Evolutionary conservation across 2,888 invertebrate species (phyloP), one percentile per base, ranked within the genome.

Genomic region (Germaria angustata): DNA sequence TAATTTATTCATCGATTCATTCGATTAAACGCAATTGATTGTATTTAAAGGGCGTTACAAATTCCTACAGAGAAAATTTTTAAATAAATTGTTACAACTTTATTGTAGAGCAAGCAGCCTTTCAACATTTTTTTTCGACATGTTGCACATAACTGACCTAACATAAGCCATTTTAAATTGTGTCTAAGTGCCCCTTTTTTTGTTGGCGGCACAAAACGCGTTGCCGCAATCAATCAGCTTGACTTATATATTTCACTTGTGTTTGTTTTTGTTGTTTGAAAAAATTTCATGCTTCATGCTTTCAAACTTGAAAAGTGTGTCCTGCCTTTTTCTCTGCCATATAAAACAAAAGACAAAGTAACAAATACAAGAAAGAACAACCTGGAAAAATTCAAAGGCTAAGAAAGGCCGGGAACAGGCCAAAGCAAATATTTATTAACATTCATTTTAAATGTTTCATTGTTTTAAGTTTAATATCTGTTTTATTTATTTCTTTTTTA

Each of bases 131-230:
- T n/a, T 49, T n/a, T 9, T 22, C 13, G 32, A 39, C 46, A 53
- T 46, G 65, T 57, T 46, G 13, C 22, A n/a, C 17, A 17, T 71
- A 80, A 77, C 84, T 84, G 82, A 84, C 84, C 84, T 84, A 51
- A 59, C 83, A 39, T 65, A 84, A 81, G 80, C 83, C 80, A 81
- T 83, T 81, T 83, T 83, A 65, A 68, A 79, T 75, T 80, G 71
- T 65, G 34, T 13, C 57, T 41, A 46, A 53, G 41, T 44, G 55
- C 57, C 28, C 11, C 20, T 51, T 65, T 34, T 15, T 49, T 41
- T 28, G 28, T 6, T 28, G 28, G 24, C 39, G 41, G 24, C 46
- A 28, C 17, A 51, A 68, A 80, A 84, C 65, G 41, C 39, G 76
- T 69, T 72, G 77, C 69, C 41, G 32, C 81, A 73, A 80, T 80